phyloP scores from a whole-genome alignment of 1,140 invertebrate species.

The Ptiloglossa arizonensis region DNA sequence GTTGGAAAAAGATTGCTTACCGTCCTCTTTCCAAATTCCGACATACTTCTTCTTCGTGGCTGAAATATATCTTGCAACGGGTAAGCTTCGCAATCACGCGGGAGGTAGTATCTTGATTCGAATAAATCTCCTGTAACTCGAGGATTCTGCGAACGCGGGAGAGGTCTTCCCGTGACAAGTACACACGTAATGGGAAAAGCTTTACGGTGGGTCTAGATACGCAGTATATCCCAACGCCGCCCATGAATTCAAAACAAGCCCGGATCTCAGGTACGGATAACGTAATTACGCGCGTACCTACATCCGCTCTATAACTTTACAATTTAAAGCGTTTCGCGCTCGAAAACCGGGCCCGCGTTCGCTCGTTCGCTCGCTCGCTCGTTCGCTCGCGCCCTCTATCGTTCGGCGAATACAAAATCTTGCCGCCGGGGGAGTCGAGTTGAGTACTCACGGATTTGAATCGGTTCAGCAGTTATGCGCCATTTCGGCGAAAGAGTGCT shows the following conservation, averaged over 20 bases:
- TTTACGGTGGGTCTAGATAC: conserved; percentile 47
- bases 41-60: conserved; percentile 61
- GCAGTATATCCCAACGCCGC: conserved; percentile 38
- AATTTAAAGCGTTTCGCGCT: conserved; percentile 15
- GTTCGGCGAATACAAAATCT: background rate
- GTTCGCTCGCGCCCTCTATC: background rate
- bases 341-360: background rate
- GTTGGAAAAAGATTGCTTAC: conserved; percentile 24
- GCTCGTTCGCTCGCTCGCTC: background rate
- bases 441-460: background rate
- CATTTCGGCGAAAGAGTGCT: background rate
- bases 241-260: conserved; percentile 65
- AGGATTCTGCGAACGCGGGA: conserved; percentile 44
- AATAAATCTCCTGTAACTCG: conserved; percentile 72
- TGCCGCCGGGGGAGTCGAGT: background rate
- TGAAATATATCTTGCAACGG: conserved; percentile 65
- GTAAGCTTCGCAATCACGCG: conserved; percentile 63
- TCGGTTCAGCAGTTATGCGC: too few relatives aligned
- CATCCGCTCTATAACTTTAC: conserved; percentile 35
- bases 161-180: conserved; percentile 61
- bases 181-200: conserved; percentile 63
- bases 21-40: conserved; percentile 42
- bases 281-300: conserved; percentile 53
- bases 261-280: conserved; percentile 36
- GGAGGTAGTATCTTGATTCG: conserved; percentile 68